A percentile compares a stretch with the other conserved stretches of the same genome.
Conservation (phyloP, 1,140 invertebrate species). For the Antheraea mylitta region DNA sequence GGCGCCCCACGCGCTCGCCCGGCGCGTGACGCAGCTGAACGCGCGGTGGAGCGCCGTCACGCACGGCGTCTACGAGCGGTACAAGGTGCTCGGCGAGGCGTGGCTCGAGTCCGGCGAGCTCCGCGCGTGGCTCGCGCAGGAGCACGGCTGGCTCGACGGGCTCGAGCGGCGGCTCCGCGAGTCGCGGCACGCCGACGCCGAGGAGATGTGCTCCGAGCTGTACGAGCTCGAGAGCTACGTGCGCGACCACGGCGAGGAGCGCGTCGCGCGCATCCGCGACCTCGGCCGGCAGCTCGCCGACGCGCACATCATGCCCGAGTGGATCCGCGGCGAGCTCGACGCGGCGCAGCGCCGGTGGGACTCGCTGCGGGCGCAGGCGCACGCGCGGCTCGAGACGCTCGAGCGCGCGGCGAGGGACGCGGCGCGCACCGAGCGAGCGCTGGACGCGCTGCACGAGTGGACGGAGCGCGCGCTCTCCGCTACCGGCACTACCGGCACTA, state of each 20-base stretch:
- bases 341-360: too few species aligned
- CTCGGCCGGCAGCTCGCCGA: too few species aligned
- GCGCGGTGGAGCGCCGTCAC: conserved; percentile 86
- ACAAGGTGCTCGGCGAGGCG: conserved; percentile 83
- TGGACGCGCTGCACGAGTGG: too few species aligned
- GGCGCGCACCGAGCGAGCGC: too few species aligned
- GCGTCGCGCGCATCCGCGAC: too few species aligned
- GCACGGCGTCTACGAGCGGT: conserved; percentile 81
- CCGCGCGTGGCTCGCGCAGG: conserved; percentile 87
- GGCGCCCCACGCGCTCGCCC: conserved; percentile 81
- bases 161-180: conserved; percentile 89
- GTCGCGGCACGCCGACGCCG: conserved; percentile 91
- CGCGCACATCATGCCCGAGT: too few species aligned
- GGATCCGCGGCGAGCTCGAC: too few species aligned
- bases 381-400: too few species aligned
- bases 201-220: conserved; percentile 95
- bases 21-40: conserved; percentile 84
- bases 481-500: too few species aligned
- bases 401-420: too few species aligned
- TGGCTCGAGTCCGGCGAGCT: conserved; percentile 89
- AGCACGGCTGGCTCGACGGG: conserved; percentile 90
- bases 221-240: conserved; percentile 93
- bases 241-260: conserved; percentile 86
- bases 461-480: too few species aligned
- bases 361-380: conserved; percentile 85